Percentiles rank a stretch among this genome's conserved stretches.
Evolutionary conservation across 2,113 vertebrate species (phyloP).

Genomic region (Tenebrosternarchus preto): DNA sequence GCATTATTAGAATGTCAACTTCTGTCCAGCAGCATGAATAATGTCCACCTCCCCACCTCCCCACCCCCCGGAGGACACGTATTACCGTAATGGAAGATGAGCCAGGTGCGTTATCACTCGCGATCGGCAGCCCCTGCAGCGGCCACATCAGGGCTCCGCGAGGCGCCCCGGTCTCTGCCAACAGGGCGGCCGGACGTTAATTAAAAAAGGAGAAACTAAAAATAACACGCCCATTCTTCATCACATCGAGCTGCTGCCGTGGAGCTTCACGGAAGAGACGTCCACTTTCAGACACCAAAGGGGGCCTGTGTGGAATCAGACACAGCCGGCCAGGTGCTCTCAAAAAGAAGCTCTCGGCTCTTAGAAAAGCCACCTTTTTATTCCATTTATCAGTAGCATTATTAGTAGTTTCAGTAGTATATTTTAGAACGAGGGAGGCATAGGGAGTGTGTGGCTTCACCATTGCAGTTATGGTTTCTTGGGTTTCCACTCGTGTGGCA

Average conservation of each 20-base stretch:
- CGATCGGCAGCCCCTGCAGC: conserved; percentile 44
- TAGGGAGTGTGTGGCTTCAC: background rate
- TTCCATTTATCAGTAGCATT: background rate
- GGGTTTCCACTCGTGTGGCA: background rate
- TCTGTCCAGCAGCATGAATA: conserved; percentile 55
- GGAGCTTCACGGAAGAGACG: background rate
- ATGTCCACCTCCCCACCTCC: too few species aligned
- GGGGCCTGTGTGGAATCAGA: background rate
- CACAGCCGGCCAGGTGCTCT: too few species aligned
- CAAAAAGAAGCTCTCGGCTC: too few species aligned
- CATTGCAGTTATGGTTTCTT: background rate
- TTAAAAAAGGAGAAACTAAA: conserved; percentile 56
- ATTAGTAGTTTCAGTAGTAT: too few species aligned
- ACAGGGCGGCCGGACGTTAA: conserved; percentile 54
- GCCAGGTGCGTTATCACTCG: conserved; percentile 52
- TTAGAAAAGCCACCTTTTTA: too few species aligned
- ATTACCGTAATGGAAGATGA: conserved; percentile 59
- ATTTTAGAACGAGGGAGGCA: background rate
- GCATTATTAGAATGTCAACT: conserved; percentile 65
- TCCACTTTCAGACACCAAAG: background rate
- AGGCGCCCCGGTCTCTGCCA: conserved; percentile 17
- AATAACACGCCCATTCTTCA: conserved; percentile 48
- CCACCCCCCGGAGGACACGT: conserved; percentile 46
- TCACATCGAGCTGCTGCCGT: conserved; percentile 32
- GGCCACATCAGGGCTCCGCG: background rate